phyloP scores from a whole-genome alignment of 53 echinoderm and acorn worm species.

The Arbacia lixula region DNA sequence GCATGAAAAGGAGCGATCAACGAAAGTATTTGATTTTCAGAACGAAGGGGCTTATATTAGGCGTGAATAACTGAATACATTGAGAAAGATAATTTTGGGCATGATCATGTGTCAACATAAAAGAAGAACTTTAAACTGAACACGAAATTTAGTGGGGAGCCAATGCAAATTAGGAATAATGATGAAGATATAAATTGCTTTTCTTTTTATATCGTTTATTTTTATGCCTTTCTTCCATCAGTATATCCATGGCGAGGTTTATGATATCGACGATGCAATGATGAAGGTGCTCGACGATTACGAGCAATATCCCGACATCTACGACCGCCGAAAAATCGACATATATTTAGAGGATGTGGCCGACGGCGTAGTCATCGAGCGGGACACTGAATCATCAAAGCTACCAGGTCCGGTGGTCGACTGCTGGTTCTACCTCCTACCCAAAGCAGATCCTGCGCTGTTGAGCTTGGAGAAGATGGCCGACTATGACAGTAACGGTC shows the following conservation, averaged over 20 bases:
- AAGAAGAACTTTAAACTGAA: too few relatives aligned
- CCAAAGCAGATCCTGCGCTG: not conserved
- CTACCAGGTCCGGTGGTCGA: not conserved
- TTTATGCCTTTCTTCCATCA: too few relatives aligned
- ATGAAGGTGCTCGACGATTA: not conserved
- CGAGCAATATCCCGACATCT: constrained; percentile 8
- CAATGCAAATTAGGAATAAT: too few relatives aligned
- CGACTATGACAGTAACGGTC: constrained; percentile 13
- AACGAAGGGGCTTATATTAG: too few relatives aligned
- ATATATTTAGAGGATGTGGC: not conserved
- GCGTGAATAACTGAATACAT: too few relatives aligned
- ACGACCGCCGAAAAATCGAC: constrained; percentile 7
- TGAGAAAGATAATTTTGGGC: too few relatives aligned
- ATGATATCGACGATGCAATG: not conserved
- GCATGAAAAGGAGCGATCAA: too few relatives aligned
- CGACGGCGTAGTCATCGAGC: not conserved
- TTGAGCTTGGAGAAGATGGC: not conserved
- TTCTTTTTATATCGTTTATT: too few relatives aligned
- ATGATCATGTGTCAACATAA: too few relatives aligned
- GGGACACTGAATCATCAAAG: not conserved
- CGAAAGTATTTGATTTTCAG: too few relatives aligned
- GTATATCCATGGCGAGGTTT: constrained; percentile 24
- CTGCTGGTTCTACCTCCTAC: constrained; percentile 11
- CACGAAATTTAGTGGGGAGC: too few relatives aligned
- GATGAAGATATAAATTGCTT: too few relatives aligned